These are phyloP conservation scores for Pseudopodoces humilis DNA, from an alignment of 2,113 vertebrate species.

Conservation along the genomic window DNA sequence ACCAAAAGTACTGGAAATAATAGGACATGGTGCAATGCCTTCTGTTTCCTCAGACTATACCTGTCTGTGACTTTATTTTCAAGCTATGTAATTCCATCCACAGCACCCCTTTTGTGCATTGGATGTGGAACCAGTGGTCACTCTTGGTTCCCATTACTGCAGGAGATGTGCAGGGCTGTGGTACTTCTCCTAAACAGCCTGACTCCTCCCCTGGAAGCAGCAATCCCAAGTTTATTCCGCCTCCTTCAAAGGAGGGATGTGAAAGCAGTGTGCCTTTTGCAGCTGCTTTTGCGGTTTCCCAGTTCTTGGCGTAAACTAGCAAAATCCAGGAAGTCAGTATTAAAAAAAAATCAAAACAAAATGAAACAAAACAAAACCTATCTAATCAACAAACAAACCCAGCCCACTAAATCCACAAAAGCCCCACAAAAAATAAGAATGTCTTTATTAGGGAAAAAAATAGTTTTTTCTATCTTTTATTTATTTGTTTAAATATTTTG, in stretches of 20 bases:
- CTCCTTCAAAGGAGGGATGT: not conserved
- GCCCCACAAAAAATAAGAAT: not conserved
- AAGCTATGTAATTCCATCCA: not conserved
- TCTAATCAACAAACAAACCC: not conserved
- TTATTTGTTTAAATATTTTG: not conserved
- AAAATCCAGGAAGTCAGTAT: not conserved
- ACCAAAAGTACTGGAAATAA: not conserved
- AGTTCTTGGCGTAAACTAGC: not conserved
- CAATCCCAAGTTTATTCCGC: not conserved
- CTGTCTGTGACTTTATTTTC: not conserved
- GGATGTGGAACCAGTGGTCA: not conserved
- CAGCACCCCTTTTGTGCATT: not conserved
- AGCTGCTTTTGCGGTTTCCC: not conserved
- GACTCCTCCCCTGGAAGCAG: not conserved
- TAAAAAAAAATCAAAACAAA: not conserved
- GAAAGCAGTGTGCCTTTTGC: not conserved
- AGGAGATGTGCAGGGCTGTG: fast-evolving
- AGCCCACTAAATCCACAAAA: not conserved
- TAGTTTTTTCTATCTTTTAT: not conserved
- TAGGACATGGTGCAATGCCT: not conserved
- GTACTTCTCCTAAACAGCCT: not conserved
- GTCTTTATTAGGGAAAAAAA: not conserved
- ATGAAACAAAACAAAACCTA: not conserved
- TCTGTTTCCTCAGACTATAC: not conserved
- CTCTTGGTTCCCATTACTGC: fast-evolving